Base-by-base conservation (phyloP, 2,888 invertebrate genomes). In the Apotomis turbidana region DNA sequence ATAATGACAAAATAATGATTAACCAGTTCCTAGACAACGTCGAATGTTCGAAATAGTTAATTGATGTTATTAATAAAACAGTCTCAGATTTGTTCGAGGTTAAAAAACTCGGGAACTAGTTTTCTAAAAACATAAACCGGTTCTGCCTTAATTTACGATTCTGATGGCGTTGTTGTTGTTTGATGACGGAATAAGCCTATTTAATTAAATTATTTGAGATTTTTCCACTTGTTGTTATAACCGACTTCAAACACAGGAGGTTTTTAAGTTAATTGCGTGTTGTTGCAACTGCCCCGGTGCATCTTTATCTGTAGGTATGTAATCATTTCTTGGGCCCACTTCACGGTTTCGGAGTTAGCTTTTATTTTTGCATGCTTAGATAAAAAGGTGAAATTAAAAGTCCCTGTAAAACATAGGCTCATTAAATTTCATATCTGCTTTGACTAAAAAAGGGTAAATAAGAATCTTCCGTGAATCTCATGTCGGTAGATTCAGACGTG, bases 41-140 rank as follows among this genome's bases (percentile, higher is more conserved):
- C 46, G 27, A 27, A 66, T 36, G 57, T 36, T 46, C 12, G 27
- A 66, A 46, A n/a, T 55, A 46, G 44, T 57, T 66, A 15, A 44
- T 55, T 55, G 5, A 6, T 15, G 36, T 55, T 12, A 44, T 69
- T 68, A 60, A 6, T 44, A n/a, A 5, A 59, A 55, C 55, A 44
- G 49, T 57, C 54, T 44, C 9, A 68, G 12, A 60, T 54, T 52
- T 4, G 13, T n/a, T 27, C 60, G 15, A 68, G 68, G 68, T 12
- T 27, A 60, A 55, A 57, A 49, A 52, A 41, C 27, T 59, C 38
- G 3, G 36, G 4, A 44, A 54, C 46, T 61, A 9, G 57, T 64
- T 58, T 54, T 67, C 57, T 70, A 67, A 73, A 73, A 69, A 66
- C 12, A 8, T 6, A 55, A 64, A 70, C 70, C 66, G 52, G 73